Evolutionary conservation across 2,888 invertebrate species (phyloP).

Genomic region (Xylocampa areola): DNA sequence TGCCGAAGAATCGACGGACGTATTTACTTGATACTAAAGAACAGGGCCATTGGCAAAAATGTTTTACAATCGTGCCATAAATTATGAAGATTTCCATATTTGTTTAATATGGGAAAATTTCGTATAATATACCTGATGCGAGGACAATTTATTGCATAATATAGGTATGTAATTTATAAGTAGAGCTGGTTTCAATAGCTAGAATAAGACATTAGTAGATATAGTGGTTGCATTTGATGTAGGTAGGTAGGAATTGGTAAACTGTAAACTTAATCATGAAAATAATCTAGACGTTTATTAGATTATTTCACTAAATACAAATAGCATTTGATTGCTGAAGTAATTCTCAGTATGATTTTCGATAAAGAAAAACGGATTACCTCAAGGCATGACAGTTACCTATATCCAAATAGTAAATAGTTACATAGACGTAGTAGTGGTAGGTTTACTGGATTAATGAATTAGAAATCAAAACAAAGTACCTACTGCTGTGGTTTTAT

Average conservation of each 20-base stretch:
- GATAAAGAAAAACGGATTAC: slow-evolving; percentile 14
- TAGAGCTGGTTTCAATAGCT: not conserved
- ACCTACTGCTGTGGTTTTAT: slow-evolving; percentile 8
- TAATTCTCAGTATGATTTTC: not conserved
- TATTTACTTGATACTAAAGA: slow-evolving; percentile 14
- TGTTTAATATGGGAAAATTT: not conserved
- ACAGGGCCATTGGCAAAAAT: slow-evolving; percentile 12
- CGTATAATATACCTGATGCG: slow-evolving; percentile 2
- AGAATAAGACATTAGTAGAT: no score
- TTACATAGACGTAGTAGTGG: no score
- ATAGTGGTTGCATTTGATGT: no score
- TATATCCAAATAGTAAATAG: no score
- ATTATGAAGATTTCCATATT: slow-evolving; percentile 16
- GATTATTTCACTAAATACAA: no score
- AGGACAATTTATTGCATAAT: slow-evolving; percentile 2
- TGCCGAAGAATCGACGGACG: slow-evolving; percentile 23
- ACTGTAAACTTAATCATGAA: no score
- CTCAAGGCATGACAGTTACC: slow-evolving; percentile 16
- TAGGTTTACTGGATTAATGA: not conserved
- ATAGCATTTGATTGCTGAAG: no score
- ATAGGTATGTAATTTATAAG: not conserved
- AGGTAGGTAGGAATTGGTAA: no score
- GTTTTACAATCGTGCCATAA: slow-evolving; percentile 16
- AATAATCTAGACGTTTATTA: no score
- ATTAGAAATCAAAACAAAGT: slow-evolving; percentile 2